Base-by-base conservation (phyloP, 2,113 vertebrate genomes). In the Tauraco erythrolophus region DNA sequence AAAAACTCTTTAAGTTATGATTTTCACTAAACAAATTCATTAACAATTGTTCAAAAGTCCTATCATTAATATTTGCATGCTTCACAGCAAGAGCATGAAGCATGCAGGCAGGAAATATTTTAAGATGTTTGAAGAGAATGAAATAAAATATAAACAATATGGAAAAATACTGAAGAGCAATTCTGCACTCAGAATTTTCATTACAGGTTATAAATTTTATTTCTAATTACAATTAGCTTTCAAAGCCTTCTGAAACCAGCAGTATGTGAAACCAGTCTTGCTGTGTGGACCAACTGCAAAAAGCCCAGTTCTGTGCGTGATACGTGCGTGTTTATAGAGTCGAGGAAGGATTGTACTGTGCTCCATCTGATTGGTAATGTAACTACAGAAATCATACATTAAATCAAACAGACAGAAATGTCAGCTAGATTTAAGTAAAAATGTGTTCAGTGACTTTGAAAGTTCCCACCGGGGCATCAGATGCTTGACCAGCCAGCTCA, bases 351-450 rank as follows among this genome's bases (percentile, higher is more conserved):
- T 6, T 80, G 79, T 51, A 90, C 46, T 78, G 30, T 70, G 76
- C 53, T 89, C 48, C 92, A 91, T 81, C 69, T 95, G 84, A 98
- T 76, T 92, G 90, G 94, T 96, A 94, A 94, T 80, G 85, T 94
- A 97, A 95, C 85, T 92, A 93, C 77, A 85, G 77, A 96, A 96
- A 87, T 92, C 75, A 89, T 85, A 96, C 68, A 89, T 94, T 97
- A 97, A 98, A 96, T 95, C 46, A 92, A 94, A 94, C 56, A 94
- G 95, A 92, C 68, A 97, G 85, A 91, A 97, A 97, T 82, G 92
- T 96, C 95, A 94, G 81, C 81, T 92, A 88, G 57, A 84, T 94
- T 97, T 94, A 97, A 94, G 75, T 48, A 76, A 96, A 97, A 98
- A 57, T 23, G 71, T 94, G 89, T 58, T 97, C 93, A 97, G 43